Evolutionary conservation across 37 sponge, comb jelly and placozoan species (phyloP).

Genomic region (Eunapius fragilis): DNA sequence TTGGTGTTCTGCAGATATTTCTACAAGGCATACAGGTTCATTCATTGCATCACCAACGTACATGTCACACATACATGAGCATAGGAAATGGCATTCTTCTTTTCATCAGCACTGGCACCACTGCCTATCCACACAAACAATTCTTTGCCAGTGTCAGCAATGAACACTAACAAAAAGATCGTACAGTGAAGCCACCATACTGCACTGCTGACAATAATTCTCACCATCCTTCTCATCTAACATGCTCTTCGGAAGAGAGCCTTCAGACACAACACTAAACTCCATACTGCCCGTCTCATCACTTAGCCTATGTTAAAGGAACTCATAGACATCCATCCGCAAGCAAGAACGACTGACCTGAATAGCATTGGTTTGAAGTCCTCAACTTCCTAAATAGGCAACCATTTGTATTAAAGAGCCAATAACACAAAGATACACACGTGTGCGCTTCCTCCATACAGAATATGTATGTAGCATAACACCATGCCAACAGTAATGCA

Average conservation of each 20-base stretch:
- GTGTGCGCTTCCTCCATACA: too few species aligned
- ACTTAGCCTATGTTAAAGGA: constrained; percentile 55
- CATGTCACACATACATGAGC: constrained; percentile 61
- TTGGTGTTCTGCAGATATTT: constrained; percentile 86
- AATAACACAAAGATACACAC: too few species aligned
- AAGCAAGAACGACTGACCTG: not conserved
- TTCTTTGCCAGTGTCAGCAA: constrained; percentile 69
- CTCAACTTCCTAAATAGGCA: not conserved
- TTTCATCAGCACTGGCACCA: constrained; percentile 69
- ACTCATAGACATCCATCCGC: not conserved
- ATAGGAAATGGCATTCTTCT: constrained; percentile 80
- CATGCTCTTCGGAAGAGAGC: constrained; percentile 2
- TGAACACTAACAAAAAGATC: constrained; percentile 46
- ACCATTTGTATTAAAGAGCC: too few species aligned
- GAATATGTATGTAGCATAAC: too few species aligned
- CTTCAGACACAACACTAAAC: constrained; percentile 55
- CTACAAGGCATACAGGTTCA: constrained; percentile 10
- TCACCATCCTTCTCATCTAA: constrained; percentile 77
- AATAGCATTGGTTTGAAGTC: not conserved
- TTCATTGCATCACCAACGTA: not conserved
- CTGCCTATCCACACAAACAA: constrained; percentile 73
- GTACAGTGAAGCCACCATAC: not conserved
- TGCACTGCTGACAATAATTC: not conserved
- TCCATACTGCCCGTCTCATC: constrained; percentile 73
- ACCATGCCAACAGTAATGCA: too few species aligned